Evolutionary conservation across 2,888 invertebrate species (phyloP).

Genomic region (Glaucopsyche alexis): DNA sequence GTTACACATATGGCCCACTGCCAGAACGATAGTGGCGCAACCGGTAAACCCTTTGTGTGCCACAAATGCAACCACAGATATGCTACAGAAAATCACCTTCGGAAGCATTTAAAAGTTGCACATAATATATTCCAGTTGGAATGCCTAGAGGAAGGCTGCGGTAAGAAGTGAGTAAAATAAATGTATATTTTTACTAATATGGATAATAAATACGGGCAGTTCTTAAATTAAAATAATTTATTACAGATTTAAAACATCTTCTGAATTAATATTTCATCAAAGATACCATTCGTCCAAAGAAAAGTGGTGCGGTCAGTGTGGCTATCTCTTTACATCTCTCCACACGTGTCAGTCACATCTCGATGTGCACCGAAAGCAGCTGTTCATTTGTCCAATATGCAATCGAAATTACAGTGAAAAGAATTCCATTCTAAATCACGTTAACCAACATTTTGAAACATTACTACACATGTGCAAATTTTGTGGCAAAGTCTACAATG

Average conservation of each 20-base stretch:
- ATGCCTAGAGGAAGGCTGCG: slow-evolving; percentile 66
- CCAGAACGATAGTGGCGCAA: slow-evolving; percentile 50
- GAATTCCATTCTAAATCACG: slow-evolving; percentile 56
- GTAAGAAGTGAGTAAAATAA: slow-evolving; percentile 49
- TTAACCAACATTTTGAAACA: slow-evolving; percentile 59
- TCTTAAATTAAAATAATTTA: not conserved
- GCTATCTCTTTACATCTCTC: slow-evolving; percentile 55
- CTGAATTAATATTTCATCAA: slow-evolving; percentile 56
- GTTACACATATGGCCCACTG: slow-evolving; percentile 75
- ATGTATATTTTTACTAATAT: not conserved
- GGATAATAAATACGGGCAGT: not conserved
- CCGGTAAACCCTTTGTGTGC: slow-evolving; percentile 57
- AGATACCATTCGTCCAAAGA: slow-evolving; percentile 49
- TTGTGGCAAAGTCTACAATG: slow-evolving; percentile 77
- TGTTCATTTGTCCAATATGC: slow-evolving; percentile 79
- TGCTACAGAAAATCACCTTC: slow-evolving; percentile 65
- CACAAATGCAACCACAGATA: slow-evolving; percentile 54
- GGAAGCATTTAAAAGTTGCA: slow-evolving; percentile 67
- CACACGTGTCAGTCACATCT: slow-evolving; percentile 57
- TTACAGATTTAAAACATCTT: slow-evolving; percentile 56
- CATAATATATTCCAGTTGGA: slow-evolving; percentile 54
- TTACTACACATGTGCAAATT: slow-evolving; percentile 77
- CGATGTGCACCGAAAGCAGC: slow-evolving; percentile 55
- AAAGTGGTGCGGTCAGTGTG: slow-evolving; percentile 61
- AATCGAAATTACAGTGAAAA: slow-evolving; percentile 75